These are phyloP conservation scores for Gopherus flavomarginatus DNA, from an alignment of 2,113 vertebrate species.

Conservation along the genomic window DNA sequence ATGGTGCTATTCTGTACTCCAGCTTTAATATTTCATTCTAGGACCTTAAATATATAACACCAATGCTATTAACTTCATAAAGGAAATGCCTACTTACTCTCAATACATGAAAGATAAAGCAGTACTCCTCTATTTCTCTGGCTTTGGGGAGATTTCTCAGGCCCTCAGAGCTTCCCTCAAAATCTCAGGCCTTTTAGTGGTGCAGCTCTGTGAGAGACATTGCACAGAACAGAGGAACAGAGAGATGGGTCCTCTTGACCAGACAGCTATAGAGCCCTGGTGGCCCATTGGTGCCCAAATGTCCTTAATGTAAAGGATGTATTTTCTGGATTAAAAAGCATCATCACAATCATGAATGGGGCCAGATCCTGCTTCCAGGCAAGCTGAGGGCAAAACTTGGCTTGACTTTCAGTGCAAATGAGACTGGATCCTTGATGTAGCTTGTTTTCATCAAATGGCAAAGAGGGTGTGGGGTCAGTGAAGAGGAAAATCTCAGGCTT, in stretches of 20 bases:
- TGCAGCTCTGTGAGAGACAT: not conserved
- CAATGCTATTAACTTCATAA: not conserved
- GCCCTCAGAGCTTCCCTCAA: not conserved
- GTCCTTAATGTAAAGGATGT: not conserved
- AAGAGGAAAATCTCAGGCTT: not conserved
- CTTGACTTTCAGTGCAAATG: not conserved
- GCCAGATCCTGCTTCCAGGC: not conserved
- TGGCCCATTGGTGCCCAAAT: not conserved
- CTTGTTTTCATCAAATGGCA: not conserved
- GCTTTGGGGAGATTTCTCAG: not conserved
- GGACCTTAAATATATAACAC: not conserved
- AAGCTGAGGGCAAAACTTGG: not conserved
- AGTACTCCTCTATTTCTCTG: not conserved
- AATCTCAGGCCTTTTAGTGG: not conserved
- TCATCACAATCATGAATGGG: no score
- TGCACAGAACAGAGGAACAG: not conserved
- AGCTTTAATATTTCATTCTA: not conserved
- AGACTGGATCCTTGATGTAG: not conserved
- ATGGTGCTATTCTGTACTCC: not conserved
- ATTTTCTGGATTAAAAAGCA: not conserved
- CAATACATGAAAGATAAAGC: not conserved
- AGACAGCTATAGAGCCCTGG: not conserved
- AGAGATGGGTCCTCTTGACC: not conserved
- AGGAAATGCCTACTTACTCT: not conserved
- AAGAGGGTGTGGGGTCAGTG: not conserved